Evolutionary conservation across 2,888 invertebrate species (phyloP), one percentile per base, ranked within the genome.

Genomic region (Trichopria drosophilae): DNA sequence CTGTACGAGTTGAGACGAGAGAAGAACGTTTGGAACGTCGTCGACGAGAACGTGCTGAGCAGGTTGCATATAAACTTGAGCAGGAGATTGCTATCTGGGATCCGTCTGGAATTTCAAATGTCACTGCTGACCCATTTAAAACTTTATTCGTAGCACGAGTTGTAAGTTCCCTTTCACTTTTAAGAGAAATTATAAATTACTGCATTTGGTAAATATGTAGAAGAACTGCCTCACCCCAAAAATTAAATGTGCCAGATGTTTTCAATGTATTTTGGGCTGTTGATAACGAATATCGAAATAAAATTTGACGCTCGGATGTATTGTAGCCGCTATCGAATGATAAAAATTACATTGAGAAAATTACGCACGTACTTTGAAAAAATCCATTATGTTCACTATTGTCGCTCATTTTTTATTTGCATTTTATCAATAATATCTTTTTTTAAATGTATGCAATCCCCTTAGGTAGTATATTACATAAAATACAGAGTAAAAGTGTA

Each of bases 31-130:
- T 91, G 42, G 97, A 97, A 72, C 79, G 96, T 18, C 6, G 10
- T 37, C 82, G 94, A 16, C 82, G 92, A 43, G 97, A 98, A 79
- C 84, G 96, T 58, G 93, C 94, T 0, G 98, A 99, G 76, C 94
- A 97, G 80, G 91, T 93, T 15, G 96, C 97, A 0, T 98, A 98
- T 77, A 95, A 96, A 78, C 79, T 98, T 41, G 99, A 99, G 76
- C 97, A 99, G 72, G 97, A 95, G 79, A 96, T 97, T 51, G 96
- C 96, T 0, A 80, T 93, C 40, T 97, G 97, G 98, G 93, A 95
- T 77, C 98, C 99, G 1, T 84, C 87, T 36, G 82, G 85, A 48
- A 84, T 87, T 34, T 79, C 85, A 3, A 84, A 82, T 63, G 86
- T 89, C 1, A 95, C 96, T 0, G 83, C 84, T 6, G 98, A 99